Conservation (phyloP, 2,113 vertebrate genomes). For the Cnemophilus loriae region DNA sequence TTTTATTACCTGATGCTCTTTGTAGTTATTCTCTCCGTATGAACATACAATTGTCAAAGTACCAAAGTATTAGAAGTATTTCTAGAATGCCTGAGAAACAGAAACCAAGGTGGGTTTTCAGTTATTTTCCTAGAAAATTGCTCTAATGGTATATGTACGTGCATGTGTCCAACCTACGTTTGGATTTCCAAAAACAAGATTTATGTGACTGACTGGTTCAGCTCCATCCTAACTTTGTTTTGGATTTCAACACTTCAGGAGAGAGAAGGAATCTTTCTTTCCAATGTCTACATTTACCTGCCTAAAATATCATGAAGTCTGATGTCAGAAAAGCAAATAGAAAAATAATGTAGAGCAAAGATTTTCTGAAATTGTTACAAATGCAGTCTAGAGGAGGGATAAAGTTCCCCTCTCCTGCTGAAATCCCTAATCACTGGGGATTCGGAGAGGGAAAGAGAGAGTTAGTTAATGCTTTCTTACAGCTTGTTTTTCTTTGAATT, state of each 20-base stretch:
- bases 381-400: background rate
- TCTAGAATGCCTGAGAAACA: background rate
- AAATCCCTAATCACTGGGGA: background rate
- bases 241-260: background rate
- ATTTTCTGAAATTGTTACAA: constrained; percentile 2
- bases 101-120: background rate
- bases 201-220: background rate
- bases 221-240: background rate
- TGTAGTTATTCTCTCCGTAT: background rate
- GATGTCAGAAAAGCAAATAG: constrained; percentile 19
- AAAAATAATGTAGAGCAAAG: constrained; percentile 1
- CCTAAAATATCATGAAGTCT: background rate
- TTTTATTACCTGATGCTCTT: background rate
- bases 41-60: background rate
- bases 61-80: background rate
- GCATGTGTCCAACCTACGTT: background rate
- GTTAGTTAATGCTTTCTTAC: constrained; percentile 24
- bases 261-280: background rate
- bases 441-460: background rate
- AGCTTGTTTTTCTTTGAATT: constrained; percentile 49
- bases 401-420: background rate
- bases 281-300: background rate
- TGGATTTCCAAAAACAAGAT: background rate
- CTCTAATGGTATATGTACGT: background rate
- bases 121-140: background rate